Evolutionary conservation across 1,140 invertebrate species (phyloP).

Genomic region (Vollenhovia emeryi): DNA sequence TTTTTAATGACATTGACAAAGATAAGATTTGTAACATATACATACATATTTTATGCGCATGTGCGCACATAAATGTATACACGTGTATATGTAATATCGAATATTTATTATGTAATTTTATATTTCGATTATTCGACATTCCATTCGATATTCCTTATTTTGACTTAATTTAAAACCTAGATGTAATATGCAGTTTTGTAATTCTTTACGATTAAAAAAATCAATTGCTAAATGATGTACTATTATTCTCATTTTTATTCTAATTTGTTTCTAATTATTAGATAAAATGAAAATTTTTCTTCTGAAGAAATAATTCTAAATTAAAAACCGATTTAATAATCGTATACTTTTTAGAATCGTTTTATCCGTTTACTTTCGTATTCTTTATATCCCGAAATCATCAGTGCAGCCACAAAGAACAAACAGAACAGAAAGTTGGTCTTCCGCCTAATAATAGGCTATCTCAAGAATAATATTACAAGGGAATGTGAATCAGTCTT

Average conservation of each 20-base stretch:
- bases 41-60: too few relatives aligned
- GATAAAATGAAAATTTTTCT: not conserved
- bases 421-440: not conserved
- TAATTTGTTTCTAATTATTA: not conserved
- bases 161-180: too few relatives aligned
- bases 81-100: too few relatives aligned
- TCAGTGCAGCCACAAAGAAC: not conserved
- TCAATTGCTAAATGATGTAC: not conserved
- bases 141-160: too few relatives aligned
- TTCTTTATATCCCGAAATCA: not conserved
- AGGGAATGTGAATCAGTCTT: conserved; percentile 41
- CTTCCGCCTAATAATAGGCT: not conserved
- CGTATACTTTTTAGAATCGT: not conserved
- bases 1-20: too few relatives aligned
- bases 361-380: not conserved
- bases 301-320: not conserved
- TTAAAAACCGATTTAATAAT: not conserved
- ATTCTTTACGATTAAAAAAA: too few relatives aligned
- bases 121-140: too few relatives aligned
- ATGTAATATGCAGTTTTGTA: too few relatives aligned
- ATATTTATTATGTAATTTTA: too few relatives aligned
- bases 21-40: too few relatives aligned
- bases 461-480: not conserved
- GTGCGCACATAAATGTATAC: too few relatives aligned
- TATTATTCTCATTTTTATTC: not conserved